A percentile compares a stretch with the other conserved stretches of the same genome.
phyloP scores from a whole-genome alignment of 2,113 vertebrate genomes.

The Motacilla alba region DNA sequence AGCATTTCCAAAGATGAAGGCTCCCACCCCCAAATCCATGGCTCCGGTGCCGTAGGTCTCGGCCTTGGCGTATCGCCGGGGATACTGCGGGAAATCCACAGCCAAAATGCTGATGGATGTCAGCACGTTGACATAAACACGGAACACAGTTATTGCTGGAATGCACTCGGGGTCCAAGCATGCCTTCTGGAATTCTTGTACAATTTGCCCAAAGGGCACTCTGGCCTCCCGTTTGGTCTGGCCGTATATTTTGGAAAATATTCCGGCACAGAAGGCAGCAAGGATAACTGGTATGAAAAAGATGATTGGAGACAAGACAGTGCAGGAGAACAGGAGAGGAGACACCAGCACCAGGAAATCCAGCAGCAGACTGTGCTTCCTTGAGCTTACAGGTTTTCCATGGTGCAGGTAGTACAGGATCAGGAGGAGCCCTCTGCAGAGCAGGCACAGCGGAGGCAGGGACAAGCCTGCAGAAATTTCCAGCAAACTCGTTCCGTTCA shows the following conservation, averaged over 20 bases:
- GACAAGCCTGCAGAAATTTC: conserved; percentile 83
- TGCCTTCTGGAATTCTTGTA: conserved; percentile 72
- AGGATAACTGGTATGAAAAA: conserved; percentile 61
- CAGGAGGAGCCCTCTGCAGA: conserved; percentile 83
- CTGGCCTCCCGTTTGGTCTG: conserved; percentile 9
- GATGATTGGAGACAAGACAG: conserved; percentile 77
- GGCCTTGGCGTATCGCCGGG: conserved; percentile 88
- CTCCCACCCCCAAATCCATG: conserved; percentile 94
- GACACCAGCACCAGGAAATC: conserved; percentile 83
- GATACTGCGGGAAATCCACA: conserved; percentile 91
- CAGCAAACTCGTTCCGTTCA: conserved; percentile 86
- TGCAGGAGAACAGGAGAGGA: conserved; percentile 83
- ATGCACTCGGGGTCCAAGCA: conserved; percentile 72
- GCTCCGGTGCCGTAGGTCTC: conserved; percentile 93
- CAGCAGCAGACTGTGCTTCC: conserved; percentile 72
- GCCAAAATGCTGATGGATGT: conserved; percentile 91
- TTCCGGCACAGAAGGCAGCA: conserved; percentile 20
- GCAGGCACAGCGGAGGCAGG: conserved; percentile 80
- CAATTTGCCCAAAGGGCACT: conserved; percentile 26
- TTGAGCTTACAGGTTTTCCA: conserved; percentile 60
- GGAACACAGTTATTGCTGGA: conserved; percentile 84
- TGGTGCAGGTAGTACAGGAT: conserved; percentile 69
- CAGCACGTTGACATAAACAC: conserved; percentile 84
- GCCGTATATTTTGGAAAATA: conserved; percentile 70
- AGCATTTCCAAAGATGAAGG: conserved; percentile 87